Base-by-base conservation (phyloP, 2,888 invertebrate genomes). In the Amphipyra tragopoginis region DNA sequence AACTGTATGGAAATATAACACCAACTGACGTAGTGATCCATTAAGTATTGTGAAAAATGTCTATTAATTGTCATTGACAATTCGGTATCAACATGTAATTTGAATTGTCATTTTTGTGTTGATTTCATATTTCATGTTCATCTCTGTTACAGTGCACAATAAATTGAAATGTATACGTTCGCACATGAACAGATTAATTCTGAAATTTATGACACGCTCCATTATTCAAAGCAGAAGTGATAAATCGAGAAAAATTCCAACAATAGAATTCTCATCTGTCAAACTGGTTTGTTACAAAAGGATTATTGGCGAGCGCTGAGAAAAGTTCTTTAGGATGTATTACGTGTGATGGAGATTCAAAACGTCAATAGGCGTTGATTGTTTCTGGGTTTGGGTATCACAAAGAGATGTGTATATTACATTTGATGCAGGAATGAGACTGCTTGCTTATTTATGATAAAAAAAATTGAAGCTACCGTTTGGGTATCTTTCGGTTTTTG, bases 221-320 rank as follows among this genome's bases (percentile, higher is more conserved):
- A 65, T 75, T 75, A 71, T 79, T 80, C 65, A 73, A 68, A 66
- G 61, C 29, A 57, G 69, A 69, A 76, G 70, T 72, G 77, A 67
- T 66, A 75, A 79, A 79, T 66, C 69, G 64, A 69, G 71, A 77
- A 84, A 80, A 83, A 81, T 64, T 72, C 52, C 70, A 74, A 80
- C 84, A 85, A 84, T 84, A 83, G 83, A 85, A 87, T 85, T 72
- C 82, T 77, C 80, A 81, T 86, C 85, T 87, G 87, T 87, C 88
- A 86, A 83, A 86, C 85, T 79, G 86, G 84, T 89, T 90, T 86
- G 90, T 88, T 87, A 86, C 86, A 82, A 83, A 85, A 81, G 88
- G 89, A 90, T 91, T 92, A 90, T 85, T 85, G 86, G 83, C 79
- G 73, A 66, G 55, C 53, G 71, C 67, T 71, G 51, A 72, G 79